phyloP scores from a whole-genome alignment of 1,140 invertebrate species.

The Stenopsyche tienmushanensis region DNA sequence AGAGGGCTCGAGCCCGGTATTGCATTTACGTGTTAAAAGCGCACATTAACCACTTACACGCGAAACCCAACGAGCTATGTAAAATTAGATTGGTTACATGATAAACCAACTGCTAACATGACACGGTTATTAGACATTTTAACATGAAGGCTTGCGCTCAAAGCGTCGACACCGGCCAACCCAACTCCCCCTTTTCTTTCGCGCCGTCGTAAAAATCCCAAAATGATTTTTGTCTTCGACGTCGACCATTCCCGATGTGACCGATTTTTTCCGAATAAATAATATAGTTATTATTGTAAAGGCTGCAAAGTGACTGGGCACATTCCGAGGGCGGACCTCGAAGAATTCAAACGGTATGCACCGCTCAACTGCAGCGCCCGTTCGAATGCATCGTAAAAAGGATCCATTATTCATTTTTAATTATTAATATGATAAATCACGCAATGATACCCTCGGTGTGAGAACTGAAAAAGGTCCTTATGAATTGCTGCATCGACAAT shows the following conservation, averaged over 20 bases:
- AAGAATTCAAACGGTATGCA: slow-evolving; percentile 8
- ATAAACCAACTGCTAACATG: slow-evolving; percentile 15
- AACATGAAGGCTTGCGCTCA: background rate
- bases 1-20: too few relatives aligned
- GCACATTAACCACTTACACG: background rate
- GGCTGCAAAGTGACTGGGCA: slow-evolving; percentile 10
- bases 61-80: slow-evolving; percentile 5
- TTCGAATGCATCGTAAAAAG: background rate
- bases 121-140: slow-evolving; percentile 11
- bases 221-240: background rate
- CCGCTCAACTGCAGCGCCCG: background rate
- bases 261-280: slow-evolving; percentile 8
- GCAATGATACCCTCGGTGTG: too few relatives aligned
- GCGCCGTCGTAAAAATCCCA: background rate
- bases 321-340: slow-evolving; percentile 2
- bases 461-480: too few relatives aligned
- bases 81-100: slow-evolving; percentile 17
- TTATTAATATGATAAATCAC: background rate
- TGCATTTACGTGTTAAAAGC: too few relatives aligned
- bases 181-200: background rate
- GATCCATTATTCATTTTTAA: background rate
- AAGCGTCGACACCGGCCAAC: background rate
- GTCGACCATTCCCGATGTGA: background rate
- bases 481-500: too few relatives aligned
- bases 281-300: slow-evolving; percentile 15